Percentiles rank a stretch among this genome's conserved stretches.
Evolutionary conservation across 2,797 vertebrate genomes (phyloP).

Genomic region (Oophaga sylvatica): DNA sequence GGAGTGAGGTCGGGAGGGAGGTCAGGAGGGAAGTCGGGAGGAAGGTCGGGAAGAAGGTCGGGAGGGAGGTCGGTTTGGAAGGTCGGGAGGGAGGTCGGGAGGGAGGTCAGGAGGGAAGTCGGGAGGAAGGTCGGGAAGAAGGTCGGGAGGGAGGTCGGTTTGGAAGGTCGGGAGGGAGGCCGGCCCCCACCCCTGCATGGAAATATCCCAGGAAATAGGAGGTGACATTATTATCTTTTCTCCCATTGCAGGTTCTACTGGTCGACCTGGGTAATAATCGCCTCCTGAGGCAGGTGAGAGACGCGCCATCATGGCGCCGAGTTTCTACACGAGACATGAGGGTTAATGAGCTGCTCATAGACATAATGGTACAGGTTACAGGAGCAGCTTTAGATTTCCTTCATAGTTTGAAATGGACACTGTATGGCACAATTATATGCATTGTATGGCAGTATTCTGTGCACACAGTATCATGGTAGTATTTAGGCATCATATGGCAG

Average conservation of each 20-base stretch:
- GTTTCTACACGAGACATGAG: not conserved
- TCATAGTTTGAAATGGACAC: too few species aligned
- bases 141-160: too few species aligned
- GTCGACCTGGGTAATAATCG: conserved; percentile 94
- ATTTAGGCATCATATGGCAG: not conserved
- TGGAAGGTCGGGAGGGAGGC: too few species aligned
- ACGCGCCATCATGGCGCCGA: not conserved
- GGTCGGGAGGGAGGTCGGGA: not conserved
- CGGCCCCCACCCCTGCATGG: not conserved
- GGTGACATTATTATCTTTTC: conserved; percentile 66
- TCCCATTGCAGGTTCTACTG: conserved; percentile 84
- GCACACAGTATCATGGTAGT: not conserved
- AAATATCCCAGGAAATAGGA: conserved; percentile 56
- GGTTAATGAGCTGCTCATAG: too few species aligned
- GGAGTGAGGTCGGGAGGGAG: too few species aligned
- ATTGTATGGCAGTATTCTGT: not conserved
- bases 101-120: too few species aligned
- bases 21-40: too few species aligned
- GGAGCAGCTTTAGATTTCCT: not conserved
- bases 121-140: too few species aligned
- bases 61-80: not conserved
- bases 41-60: too few species aligned
- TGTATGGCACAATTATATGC: too few species aligned
- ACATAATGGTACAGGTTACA: not conserved
- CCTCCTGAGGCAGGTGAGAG: conserved; percentile 91